A percentile compares a stretch with the other conserved stretches of the same genome.
These are phyloP conservation scores for Drosophila ezoana DNA, from an alignment of 2,888 invertebrate genomes.

Conservation along the genomic window DNA sequence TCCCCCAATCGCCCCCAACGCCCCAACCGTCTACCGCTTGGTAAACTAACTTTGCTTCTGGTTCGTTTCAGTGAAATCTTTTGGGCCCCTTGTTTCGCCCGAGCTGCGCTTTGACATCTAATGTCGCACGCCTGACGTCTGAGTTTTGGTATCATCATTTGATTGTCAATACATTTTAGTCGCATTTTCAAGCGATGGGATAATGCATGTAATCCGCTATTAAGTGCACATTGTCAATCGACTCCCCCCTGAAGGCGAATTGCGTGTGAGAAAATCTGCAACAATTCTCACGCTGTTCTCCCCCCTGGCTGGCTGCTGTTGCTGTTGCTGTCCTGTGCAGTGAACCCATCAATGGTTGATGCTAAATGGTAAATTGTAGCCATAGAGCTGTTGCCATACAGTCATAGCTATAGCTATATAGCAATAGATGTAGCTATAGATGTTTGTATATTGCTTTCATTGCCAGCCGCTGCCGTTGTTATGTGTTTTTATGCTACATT, in stretches of 20 bases:
- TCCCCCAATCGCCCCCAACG: not conserved
- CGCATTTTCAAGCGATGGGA: constrained; percentile 74
- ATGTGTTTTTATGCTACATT: constrained; percentile 84
- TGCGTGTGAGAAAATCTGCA: constrained; percentile 81
- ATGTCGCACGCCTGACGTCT: constrained; percentile 45
- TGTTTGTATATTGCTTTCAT: constrained; percentile 41
- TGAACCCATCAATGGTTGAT: constrained; percentile 71
- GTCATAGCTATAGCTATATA: constrained; percentile 18
- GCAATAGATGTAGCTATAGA: constrained; percentile 29
- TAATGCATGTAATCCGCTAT: constrained; percentile 84
- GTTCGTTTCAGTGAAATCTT: constrained; percentile 46
- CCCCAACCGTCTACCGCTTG: not conserved
- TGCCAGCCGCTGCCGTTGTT: constrained; percentile 59
- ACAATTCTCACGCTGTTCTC: constrained; percentile 77
- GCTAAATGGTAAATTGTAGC: constrained; percentile 63
- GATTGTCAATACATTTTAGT: constrained; percentile 81
- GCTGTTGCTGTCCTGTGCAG: constrained; percentile 58
- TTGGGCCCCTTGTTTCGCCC: constrained; percentile 13
- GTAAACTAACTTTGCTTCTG: constrained; percentile 55
- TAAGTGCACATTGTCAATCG: constrained; percentile 81
- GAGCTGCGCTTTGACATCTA: constrained; percentile 9
- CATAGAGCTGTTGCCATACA: constrained; percentile 39
- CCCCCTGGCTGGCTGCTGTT: constrained; percentile 29
- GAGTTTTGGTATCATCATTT: constrained; percentile 78
- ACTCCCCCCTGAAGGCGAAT: constrained; percentile 48